Percentiles rank a stretch among this genome's conserved stretches.
Conservation (phyloP, 2,797 vertebrate species). For the Leptoclinus maculatus region DNA sequence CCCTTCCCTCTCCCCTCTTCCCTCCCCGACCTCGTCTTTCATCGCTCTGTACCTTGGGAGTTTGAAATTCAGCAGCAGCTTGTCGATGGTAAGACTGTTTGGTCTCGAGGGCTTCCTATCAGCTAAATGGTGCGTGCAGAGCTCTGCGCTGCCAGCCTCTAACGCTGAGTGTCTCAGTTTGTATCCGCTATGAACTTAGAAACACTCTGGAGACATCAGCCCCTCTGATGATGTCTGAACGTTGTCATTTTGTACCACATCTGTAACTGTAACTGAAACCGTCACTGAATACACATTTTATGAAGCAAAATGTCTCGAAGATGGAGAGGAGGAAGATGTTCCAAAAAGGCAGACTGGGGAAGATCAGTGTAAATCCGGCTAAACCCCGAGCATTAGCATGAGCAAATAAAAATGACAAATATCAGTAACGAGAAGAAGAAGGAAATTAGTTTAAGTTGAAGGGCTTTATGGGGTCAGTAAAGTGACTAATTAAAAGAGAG, state of each 20-base stretch:
- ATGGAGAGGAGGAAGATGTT: neutral
- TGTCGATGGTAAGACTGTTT: conserved; percentile 49
- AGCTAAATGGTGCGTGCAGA: conserved; percentile 54
- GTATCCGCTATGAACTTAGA: conserved; percentile 28
- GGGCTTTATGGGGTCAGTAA: neutral
- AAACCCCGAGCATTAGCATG: conserved; percentile 13
- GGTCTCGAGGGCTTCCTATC: conserved; percentile 58
- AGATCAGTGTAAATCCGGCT: conserved; percentile 1
- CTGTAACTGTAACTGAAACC: conserved; percentile 15
- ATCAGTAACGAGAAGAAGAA: neutral
- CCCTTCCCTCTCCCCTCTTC: conserved; percentile 14
- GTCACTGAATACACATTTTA: conserved; percentile 2
- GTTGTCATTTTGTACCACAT: conserved; percentile 34
- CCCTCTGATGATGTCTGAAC: conserved; percentile 38
- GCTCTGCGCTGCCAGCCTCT: conserved; percentile 24
- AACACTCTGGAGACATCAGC: conserved; percentile 32
- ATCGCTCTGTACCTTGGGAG: conserved; percentile 38
- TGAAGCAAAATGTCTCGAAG: neutral
- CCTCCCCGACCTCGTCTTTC: conserved; percentile 38
- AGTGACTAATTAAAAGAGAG: neutral
- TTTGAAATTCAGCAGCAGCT: conserved; percentile 62
- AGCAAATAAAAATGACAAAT: neutral
- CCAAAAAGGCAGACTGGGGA: neutral
- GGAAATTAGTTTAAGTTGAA: neutral
- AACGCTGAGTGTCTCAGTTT: conserved; percentile 31